Conservation (phyloP, 2,113 vertebrate species). For the Tetraodon nigroviridis region DNA sequence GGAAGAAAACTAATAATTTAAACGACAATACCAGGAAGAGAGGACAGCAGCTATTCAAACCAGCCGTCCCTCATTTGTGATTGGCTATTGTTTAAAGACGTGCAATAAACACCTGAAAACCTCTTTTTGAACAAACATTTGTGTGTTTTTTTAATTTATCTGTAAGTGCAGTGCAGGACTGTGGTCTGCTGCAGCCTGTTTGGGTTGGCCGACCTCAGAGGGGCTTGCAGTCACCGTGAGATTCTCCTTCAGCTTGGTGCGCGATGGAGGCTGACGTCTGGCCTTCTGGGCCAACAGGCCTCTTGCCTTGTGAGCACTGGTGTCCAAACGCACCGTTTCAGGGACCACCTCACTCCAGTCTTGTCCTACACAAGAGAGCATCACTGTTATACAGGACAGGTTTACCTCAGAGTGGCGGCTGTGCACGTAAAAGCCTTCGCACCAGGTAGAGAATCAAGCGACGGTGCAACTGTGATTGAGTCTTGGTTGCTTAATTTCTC, state of each 20-base stretch:
- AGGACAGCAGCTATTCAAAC: constrained; percentile 20
- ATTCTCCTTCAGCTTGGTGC: constrained; percentile 81
- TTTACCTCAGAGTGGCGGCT: too few species aligned
- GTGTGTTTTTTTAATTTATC: too few species aligned
- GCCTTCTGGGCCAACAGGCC: constrained; percentile 85
- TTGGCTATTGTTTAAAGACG: neutral
- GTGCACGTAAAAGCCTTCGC: constrained; percentile 13
- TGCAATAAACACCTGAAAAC: too few species aligned
- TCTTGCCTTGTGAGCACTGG: constrained; percentile 84
- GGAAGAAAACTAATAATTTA: constrained; percentile 39
- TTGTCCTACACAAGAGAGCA: constrained; percentile 36
- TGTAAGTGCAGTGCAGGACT: too few species aligned
- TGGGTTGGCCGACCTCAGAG: constrained; percentile 58
- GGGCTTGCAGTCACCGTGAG: constrained; percentile 52
- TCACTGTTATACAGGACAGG: too few species aligned
- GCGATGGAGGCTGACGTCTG: constrained; percentile 83
- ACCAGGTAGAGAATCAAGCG: constrained; percentile 62
- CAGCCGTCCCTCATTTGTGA: neutral
- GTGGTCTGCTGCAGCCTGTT: neutral
- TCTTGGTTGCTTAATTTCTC: constrained; percentile 39
- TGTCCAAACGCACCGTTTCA: constrained; percentile 84
- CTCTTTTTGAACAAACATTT: too few species aligned
- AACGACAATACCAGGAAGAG: constrained; percentile 40
- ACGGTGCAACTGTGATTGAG: constrained; percentile 58
- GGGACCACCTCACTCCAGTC: constrained; percentile 81